Evolutionary conservation across 1,140 invertebrate genomes (phyloP).

Genomic region (Panagrolaimus sp.): DNA sequence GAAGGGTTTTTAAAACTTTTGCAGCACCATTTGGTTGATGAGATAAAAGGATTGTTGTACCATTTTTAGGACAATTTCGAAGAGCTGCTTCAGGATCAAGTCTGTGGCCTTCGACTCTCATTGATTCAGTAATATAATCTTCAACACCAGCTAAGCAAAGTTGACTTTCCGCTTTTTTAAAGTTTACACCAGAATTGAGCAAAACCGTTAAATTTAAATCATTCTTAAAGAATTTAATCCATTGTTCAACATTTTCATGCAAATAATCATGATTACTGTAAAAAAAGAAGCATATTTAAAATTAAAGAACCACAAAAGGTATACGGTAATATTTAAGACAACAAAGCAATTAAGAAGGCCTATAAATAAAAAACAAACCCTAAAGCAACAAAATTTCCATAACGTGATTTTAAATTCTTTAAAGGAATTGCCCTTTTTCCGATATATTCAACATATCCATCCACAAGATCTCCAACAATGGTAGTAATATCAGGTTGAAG

Average conservation of each 20-base stretch:
- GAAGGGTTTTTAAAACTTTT: conserved; percentile 31
- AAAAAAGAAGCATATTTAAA: too few relatives aligned
- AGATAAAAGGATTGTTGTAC: conserved; percentile 30
- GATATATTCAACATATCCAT: conserved; percentile 37
- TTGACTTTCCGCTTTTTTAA: neutral
- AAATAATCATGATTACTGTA: too few relatives aligned
- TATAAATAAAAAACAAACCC: conserved; percentile 10
- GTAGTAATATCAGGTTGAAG: conserved; percentile 39
- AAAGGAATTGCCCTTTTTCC: conserved; percentile 29
- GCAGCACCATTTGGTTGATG: conserved; percentile 43
- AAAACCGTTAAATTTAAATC: conserved; percentile 33
- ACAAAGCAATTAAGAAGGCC: too few relatives aligned
- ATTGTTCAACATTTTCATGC: conserved; percentile 33
- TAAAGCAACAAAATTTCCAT: conserved; percentile 35
- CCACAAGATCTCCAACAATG: conserved; percentile 41
- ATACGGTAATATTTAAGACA: too few relatives aligned
- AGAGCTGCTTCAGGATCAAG: conserved; percentile 37
- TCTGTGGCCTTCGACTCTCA: conserved; percentile 30
- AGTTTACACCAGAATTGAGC: conserved; percentile 25
- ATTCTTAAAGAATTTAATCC: conserved; percentile 34
- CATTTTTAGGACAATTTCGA: conserved; percentile 27
- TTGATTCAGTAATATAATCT: conserved; percentile 25
- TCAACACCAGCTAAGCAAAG: conserved; percentile 42
- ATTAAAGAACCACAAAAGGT: too few relatives aligned
- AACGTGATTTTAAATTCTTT: conserved; percentile 32